A percentile compares a stretch with the other conserved stretches of the same genome.
Conservation (phyloP, 2,888 invertebrate genomes). For the Mimumesa dahlbomi region DNA sequence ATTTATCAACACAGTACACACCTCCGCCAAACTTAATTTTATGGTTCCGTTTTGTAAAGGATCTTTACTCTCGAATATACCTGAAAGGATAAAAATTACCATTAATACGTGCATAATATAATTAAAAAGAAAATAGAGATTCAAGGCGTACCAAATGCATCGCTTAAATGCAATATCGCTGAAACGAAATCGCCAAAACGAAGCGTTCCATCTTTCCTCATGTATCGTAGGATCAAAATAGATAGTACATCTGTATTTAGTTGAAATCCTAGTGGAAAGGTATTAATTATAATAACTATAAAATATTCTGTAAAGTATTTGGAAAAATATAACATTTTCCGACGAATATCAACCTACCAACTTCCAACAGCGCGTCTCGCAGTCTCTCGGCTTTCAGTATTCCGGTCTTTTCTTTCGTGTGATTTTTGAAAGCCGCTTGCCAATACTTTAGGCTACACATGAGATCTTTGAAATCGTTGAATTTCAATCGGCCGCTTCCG, state of each 20-base stretch:
- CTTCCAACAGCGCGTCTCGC: conserved; percentile 91
- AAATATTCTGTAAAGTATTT: not conserved
- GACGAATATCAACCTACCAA: conserved; percentile 82
- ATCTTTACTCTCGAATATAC: conserved; percentile 89
- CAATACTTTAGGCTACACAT: conserved; percentile 95
- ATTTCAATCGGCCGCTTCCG: conserved; percentile 90
- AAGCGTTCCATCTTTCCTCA: conserved; percentile 95
- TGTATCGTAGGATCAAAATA: conserved; percentile 91
- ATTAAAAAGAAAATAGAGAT: not conserved
- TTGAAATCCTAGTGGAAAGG: conserved; percentile 85
- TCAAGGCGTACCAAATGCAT: conserved; percentile 88
- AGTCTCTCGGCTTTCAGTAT: conserved; percentile 93
- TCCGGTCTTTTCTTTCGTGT: conserved; percentile 94
- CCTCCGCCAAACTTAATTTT: conserved; percentile 91
- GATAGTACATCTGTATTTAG: conserved; percentile 92
- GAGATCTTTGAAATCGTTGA: conserved; percentile 93
- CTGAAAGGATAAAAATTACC: conserved; percentile 78
- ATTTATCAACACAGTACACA: conserved; percentile 75
- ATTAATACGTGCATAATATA: not conserved
- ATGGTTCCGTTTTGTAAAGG: conserved; percentile 90
- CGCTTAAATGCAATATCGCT: conserved; percentile 92
- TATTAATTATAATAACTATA: not conserved
- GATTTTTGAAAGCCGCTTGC: conserved; percentile 94
- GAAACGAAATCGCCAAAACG: conserved; percentile 96
- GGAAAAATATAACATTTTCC: not conserved